Conservation (phyloP, 2,113 vertebrate species). For the Pangasianodon hypophthalmus region DNA sequence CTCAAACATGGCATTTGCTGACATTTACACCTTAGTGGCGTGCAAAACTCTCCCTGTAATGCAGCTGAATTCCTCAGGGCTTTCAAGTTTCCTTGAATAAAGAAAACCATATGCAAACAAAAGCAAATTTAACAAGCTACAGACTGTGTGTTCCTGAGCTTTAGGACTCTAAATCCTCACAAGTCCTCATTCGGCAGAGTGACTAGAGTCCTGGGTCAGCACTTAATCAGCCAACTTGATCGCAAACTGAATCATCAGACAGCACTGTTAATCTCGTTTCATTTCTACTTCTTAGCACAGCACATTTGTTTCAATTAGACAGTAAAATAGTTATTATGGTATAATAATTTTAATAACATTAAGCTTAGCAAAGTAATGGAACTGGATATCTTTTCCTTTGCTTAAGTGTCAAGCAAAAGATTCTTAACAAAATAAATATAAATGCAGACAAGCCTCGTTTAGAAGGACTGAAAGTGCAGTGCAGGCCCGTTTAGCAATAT, state of each 20-base stretch:
- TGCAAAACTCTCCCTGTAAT: not conserved
- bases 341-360: not conserved
- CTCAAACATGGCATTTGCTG: not conserved
- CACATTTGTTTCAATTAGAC: not conserved
- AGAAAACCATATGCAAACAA: constrained; percentile 35
- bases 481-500: not conserved
- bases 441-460: not conserved
- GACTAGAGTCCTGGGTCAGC: not conserved
- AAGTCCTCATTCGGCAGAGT: not conserved
- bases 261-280: not conserved
- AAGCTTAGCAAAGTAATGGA: not conserved
- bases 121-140: constrained; percentile 28
- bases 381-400: not conserved
- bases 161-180: constrained; percentile 14
- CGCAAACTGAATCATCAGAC: not conserved
- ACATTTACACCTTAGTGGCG: not conserved
- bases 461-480: not conserved
- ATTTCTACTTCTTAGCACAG: not conserved
- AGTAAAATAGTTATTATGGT: not conserved
- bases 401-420: not conserved
- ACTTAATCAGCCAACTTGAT: not conserved
- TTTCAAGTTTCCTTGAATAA: constrained; percentile 21
- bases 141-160: constrained; percentile 8
- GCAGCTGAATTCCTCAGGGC: not conserved
- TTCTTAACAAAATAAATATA: not conserved